phyloP scores from a whole-genome alignment of 2,113 vertebrate species.

The Numenius arquata region DNA sequence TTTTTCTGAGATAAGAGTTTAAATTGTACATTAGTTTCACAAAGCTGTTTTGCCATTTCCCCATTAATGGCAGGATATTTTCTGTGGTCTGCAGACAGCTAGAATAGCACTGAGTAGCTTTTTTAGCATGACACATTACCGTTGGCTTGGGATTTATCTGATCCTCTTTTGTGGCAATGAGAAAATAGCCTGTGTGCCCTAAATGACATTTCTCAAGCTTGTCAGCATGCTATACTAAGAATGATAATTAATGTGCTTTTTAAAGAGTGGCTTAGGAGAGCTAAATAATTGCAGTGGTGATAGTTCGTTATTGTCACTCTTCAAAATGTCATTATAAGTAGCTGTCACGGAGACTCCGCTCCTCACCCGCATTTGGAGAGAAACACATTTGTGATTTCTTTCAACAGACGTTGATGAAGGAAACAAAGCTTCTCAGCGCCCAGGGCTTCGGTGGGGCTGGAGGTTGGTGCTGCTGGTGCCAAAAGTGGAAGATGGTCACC shows the following conservation, averaged over 20 bases:
- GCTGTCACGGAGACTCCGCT: background rate
- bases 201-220: constrained; percentile 15
- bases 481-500: background rate
- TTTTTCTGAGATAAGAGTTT: background rate
- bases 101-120: background rate
- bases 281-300: background rate
- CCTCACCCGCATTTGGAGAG: background rate
- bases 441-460: background rate
- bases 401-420: background rate
- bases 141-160: constrained; percentile 31
- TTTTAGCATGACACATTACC: background rate
- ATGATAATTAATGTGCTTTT: constrained; percentile 37
- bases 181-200: background rate
- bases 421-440: background rate
- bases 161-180: background rate
- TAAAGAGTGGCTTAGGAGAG: constrained; percentile 43
- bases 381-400: background rate
- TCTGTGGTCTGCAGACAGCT: background rate
- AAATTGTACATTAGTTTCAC: background rate
- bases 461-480: fast-evolving
- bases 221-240: background rate
- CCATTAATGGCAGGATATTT: background rate
- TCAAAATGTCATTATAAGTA: background rate
- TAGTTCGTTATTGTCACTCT: background rate
- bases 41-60: background rate